phyloP scores from a whole-genome alignment of 2,113 vertebrate genomes.

The Erinaceus europaeus region DNA sequence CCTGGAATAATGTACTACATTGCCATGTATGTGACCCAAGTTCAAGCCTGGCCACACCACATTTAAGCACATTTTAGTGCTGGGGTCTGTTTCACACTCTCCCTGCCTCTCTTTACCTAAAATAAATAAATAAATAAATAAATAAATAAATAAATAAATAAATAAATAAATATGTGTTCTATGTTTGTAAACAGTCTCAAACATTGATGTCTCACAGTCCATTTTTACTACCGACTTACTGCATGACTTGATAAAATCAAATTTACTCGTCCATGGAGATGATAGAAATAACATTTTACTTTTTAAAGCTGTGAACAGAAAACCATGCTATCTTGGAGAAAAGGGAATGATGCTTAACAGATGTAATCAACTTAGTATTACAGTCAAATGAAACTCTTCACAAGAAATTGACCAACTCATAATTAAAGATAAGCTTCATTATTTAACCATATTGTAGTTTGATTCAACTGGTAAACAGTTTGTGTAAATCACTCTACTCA shows the following conservation, averaged over 20 bases:
- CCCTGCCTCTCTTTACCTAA: too few relatives aligned
- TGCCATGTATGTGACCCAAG: too few relatives aligned
- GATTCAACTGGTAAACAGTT: constrained; percentile 40
- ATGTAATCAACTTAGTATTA: neutral
- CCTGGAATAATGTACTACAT: too few relatives aligned
- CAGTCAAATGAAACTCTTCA: constrained; percentile 21
- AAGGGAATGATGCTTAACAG: neutral
- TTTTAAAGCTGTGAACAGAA: constrained; percentile 33
- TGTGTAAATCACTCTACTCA: constrained; percentile 52
- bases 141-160: too few relatives aligned
- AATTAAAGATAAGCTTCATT: neutral
- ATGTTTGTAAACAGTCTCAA: neutral
- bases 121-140: too few relatives aligned
- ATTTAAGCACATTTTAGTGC: too few relatives aligned
- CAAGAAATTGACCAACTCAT: neutral
- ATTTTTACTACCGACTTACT: neutral
- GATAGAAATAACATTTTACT: neutral
- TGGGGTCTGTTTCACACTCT: too few relatives aligned
- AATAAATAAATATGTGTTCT: too few relatives aligned
- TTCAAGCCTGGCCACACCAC: too few relatives aligned
- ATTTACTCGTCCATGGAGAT: constrained; percentile 1
- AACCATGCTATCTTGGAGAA: neutral
- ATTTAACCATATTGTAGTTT: constrained; percentile 45
- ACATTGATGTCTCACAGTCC: neutral
- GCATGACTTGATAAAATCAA: constrained; percentile 6